phyloP scores from a whole-genome alignment of 2,113 vertebrate genomes.

The Percopsis transmontana region DNA sequence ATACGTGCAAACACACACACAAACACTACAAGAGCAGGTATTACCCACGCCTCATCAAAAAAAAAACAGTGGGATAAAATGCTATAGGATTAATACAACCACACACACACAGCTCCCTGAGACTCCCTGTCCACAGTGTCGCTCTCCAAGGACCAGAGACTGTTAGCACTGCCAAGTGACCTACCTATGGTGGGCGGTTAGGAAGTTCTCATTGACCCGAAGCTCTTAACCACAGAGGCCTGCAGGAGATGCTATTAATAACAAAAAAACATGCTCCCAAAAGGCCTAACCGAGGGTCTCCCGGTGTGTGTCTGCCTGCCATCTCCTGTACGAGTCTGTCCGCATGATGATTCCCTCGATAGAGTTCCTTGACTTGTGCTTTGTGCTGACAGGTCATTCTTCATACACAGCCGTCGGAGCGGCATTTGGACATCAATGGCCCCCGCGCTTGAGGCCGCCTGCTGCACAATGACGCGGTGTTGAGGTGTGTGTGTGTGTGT shows the following conservation, averaged over 20 bases:
- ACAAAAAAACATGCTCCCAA: constrained; percentile 32
- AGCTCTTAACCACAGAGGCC: constrained; percentile 24
- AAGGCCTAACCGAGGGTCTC: constrained; percentile 37
- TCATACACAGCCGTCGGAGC: constrained; percentile 58
- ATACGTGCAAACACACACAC: neutral
- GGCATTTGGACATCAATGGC: constrained; percentile 75
- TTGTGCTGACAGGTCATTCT: constrained; percentile 65
- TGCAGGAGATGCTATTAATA: no score
- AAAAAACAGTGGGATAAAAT: constrained; percentile 13
- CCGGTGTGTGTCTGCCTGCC: constrained; percentile 53
- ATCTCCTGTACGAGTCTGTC: constrained; percentile 53
- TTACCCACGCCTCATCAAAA: constrained; percentile 13
- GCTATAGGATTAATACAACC: no score
- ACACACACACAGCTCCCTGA: no score
- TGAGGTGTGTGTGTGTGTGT: no score
- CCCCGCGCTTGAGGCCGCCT: constrained; percentile 42
- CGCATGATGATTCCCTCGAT: constrained; percentile 50
- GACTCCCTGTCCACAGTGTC: no score
- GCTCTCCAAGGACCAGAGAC: neutral
- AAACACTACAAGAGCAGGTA: neutral
- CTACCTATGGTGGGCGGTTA: constrained; percentile 48
- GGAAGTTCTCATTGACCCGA: constrained; percentile 42
- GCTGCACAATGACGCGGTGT: constrained; percentile 43
- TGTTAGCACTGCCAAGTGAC: constrained; percentile 19
- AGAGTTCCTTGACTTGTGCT: constrained; percentile 49